Evolutionary conservation across 2,888 invertebrate species (phyloP), one percentile per base, ranked within the genome.

Genomic region (Cryptocephalus primarius): DNA sequence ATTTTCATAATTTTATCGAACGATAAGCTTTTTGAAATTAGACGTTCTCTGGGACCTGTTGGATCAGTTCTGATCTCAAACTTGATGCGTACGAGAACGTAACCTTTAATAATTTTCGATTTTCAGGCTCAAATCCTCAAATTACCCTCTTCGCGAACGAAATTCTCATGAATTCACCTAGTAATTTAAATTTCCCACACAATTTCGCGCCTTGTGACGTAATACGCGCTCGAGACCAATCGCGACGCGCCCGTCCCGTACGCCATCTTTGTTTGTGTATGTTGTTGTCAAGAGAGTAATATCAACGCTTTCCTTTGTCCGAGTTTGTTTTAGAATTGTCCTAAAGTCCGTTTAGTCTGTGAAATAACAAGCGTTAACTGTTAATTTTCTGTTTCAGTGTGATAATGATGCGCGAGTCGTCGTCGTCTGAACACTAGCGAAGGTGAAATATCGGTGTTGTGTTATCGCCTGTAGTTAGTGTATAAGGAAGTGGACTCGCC

Each of bases 401-500:
- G 11, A 12, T 11, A 49, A 51, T 49, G 49, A 55, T 66, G 60
- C 53, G 51, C 51, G 57, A 63, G 52, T 58, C 54, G 51, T 58
- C 54, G 52, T 56, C 53, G 59, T 65, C 63, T 63, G 66, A 67
- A 66, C 66, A 62, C 60, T 67, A 61, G 57, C 60, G 50, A 61
- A 57, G 47, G 52, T 49, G 48, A 45, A 51, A 56, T 44, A 12
- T 13, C 40, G 32, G 46, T 43, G 44, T 42, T 42, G 33, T 39
- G 43, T 48, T 49, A 55, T 46, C 44, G 42, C 50, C 44, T 50
- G 47, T 43, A 49, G 50, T 50, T 57, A 55, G 47, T 49, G 50
- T 58, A 62, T 58, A 69, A 22, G 22, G 3, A 22, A 22, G 66
- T 67, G 68, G 68, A 68, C 68, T 69, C 66, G 65, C 63, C 69